Base-by-base conservation (phyloP, 2,797 vertebrate genomes). In the Thalassophryne amazonica region DNA sequence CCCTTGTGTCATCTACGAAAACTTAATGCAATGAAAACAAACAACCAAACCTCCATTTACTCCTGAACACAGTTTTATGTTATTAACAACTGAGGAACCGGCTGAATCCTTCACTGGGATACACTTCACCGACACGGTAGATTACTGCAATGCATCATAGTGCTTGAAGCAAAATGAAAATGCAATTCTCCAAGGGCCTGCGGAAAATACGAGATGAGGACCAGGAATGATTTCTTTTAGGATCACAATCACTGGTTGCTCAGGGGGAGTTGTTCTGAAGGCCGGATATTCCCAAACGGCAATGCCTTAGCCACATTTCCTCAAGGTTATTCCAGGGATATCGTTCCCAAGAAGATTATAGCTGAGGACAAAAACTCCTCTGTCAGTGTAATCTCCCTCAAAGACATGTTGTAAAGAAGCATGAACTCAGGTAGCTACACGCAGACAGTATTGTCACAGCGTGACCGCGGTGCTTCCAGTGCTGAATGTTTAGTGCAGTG, bases 91-190 rank as follows among this genome's bases (percentile, higher is more conserved):
- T 67, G 33, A 53, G 56, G 36, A 31, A 36, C 32, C 56, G 51
- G 45, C 54, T 74, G 61, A 15, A 50, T 50, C 48, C 23, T 16
- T 30, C 38, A 42, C 48, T 63, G 34, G 69, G 55, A 65, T 53
- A 61, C 43, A 43, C 61, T 73, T 57, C 52, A 50, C 51, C 62
- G 40, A 46, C 34, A 69, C 40, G 67, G 55, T 55, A 74, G 57
- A 78, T 78, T 76, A 66, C 50, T 60, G 47, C 66, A 29, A 79
- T 80, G 73, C 65, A 78, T 81, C 74, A 83, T 60, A 60, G 47
- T 60, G 49, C 67, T 73, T 17, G 54, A 34, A 57, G 69, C 60
- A 61, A 80, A 84, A 84, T 73, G 73, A 80, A 83, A 84, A 78
- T 67, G 65, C 54, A 73, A 83, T 84, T 77, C 69, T 68, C 56